Evolutionary conservation across 2,797 vertebrate species (phyloP).

Genomic region (Acanthurus tractus): DNA sequence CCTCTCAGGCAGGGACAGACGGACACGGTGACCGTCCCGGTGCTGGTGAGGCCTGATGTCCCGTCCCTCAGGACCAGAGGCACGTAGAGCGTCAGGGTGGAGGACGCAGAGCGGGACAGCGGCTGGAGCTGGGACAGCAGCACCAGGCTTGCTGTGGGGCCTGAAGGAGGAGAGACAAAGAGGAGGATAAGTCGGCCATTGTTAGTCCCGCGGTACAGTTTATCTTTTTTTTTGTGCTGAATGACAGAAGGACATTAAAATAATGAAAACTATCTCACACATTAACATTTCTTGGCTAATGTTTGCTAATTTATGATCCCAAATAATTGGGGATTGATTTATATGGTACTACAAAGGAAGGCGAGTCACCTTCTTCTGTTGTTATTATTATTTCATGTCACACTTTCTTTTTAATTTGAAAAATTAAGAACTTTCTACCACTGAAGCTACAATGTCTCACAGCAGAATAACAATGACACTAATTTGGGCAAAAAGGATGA

Average conservation of each 20-base stretch:
- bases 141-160: conserved; percentile 91
- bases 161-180: conserved; percentile 70
- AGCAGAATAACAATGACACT: conserved; percentile 26
- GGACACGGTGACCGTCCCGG: conserved; percentile 91
- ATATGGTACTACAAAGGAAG: conserved; percentile 1
- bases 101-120: conserved; percentile 83
- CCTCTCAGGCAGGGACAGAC: conserved; percentile 91
- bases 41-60: conserved; percentile 89
- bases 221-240: conserved; percentile 12
- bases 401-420: neutral
- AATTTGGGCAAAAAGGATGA: conserved; percentile 39
- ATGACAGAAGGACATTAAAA: neutral
- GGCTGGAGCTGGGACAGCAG: conserved; percentile 86
- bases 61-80: conserved; percentile 91
- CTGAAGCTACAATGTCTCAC: neutral
- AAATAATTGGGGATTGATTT: conserved; percentile 16
- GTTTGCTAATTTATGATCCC: conserved; percentile 16
- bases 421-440: neutral
- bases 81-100: conserved; percentile 87
- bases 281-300: neutral
- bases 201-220: neutral
- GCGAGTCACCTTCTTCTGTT: neutral
- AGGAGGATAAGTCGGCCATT: conserved; percentile 15
- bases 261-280: conserved; percentile 12
- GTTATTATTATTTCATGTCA: conserved; percentile 18